A percentile compares a stretch with the other conserved stretches of the same genome.
These are phyloP conservation scores for Pammene aurita DNA, from an alignment of 2,888 invertebrate genomes.

Conservation along the genomic window DNA sequence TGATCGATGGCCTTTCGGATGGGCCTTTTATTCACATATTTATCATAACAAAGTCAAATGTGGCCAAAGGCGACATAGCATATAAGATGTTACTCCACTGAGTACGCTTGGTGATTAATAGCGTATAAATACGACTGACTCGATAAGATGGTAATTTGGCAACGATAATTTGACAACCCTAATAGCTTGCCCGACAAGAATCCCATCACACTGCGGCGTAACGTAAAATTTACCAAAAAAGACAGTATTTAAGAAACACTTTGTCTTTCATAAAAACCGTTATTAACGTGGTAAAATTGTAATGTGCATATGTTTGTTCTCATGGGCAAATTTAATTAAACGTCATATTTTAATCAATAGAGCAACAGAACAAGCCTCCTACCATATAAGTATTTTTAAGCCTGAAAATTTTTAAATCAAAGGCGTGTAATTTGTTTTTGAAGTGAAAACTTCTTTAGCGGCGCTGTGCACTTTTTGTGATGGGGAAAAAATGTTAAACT, in stretches of 20 bases:
- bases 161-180: slow-evolving; percentile 62
- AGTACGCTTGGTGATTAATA: slow-evolving; percentile 54
- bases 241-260: slow-evolving; percentile 12
- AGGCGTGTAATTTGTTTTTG: too few species aligned
- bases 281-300: slow-evolving; percentile 18
- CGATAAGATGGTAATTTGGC: slow-evolving; percentile 62
- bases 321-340: slow-evolving; percentile 3
- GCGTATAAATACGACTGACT: slow-evolving; percentile 55
- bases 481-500: too few species aligned
- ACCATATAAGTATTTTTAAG: neutral
- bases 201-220: slow-evolving; percentile 45
- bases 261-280: slow-evolving; percentile 12
- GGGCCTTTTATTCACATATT: slow-evolving; percentile 45
- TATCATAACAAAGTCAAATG: slow-evolving; percentile 7
- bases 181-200: slow-evolving; percentile 47
- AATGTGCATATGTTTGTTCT: slow-evolving; percentile 11
- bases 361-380: neutral
- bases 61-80: slow-evolving; percentile 10
- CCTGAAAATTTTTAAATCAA: neutral
- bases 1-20: slow-evolving; percentile 54
- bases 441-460: too few species aligned
- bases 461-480: too few species aligned
- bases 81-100: slow-evolving; percentile 3
- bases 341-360: slow-evolving; percentile 3
- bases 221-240: slow-evolving; percentile 20